phyloP scores from a whole-genome alignment of 2,888 invertebrate species.

The Polietes domitor region DNA sequence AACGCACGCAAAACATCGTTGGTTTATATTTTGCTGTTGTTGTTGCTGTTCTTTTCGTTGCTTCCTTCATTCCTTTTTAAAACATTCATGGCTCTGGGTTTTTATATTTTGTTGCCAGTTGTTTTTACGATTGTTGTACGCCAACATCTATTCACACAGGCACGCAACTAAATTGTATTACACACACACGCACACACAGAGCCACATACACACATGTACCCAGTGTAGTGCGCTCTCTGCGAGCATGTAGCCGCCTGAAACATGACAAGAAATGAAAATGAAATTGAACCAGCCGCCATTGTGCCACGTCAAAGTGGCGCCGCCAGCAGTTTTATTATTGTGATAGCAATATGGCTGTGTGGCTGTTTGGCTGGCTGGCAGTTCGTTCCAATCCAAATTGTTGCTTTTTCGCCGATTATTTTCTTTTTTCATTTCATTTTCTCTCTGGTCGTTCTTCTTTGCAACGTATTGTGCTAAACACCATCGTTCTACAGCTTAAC shows the following conservation, averaged over 20 bases:
- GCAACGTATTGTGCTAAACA: slow-evolving; percentile 20
- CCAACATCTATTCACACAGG: slow-evolving; percentile 31
- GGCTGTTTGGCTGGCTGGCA: no score
- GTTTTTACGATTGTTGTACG: slow-evolving; percentile 58
- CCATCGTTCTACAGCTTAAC: slow-evolving; percentile 41
- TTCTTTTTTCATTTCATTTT: not conserved
- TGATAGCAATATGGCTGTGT: slow-evolving; percentile 46
- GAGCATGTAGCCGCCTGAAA: slow-evolving; percentile 53
- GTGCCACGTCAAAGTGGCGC: slow-evolving; percentile 70
- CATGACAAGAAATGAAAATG: slow-evolving; percentile 61
- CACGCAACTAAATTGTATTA: slow-evolving; percentile 40
- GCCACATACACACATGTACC: not conserved
- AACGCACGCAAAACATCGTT: slow-evolving; percentile 62
- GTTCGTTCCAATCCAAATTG: slow-evolving; percentile 57
- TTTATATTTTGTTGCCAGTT: slow-evolving; percentile 59
- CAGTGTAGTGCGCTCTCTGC: slow-evolving; percentile 34
- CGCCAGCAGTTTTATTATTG: slow-evolving; percentile 58
- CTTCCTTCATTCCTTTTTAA: slow-evolving; percentile 1
- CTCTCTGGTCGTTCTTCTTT: not conserved
- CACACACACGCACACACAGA: slow-evolving; percentile 27
- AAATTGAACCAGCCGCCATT: slow-evolving; percentile 65
- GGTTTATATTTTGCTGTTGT: slow-evolving; percentile 19
- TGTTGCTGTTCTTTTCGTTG: not conserved
- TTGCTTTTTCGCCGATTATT: slow-evolving; percentile 47
- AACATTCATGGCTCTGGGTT: not conserved